These are phyloP conservation scores for Rhagoletis pomonella DNA, from an alignment of 1,140 invertebrate genomes.

Conservation along the genomic window DNA sequence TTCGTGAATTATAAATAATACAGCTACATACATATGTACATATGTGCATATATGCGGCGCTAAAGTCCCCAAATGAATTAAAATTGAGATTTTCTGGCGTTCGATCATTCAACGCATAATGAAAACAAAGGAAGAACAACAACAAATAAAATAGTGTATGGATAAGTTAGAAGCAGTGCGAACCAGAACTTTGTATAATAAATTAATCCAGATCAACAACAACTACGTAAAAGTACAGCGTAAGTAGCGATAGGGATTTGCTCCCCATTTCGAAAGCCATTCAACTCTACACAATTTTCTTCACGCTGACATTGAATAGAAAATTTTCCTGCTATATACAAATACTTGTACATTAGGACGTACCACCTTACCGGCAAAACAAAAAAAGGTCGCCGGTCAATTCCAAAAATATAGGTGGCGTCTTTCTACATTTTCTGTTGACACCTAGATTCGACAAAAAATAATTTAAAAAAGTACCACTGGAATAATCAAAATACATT, in stretches of 20 bases:
- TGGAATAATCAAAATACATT: too few species aligned
- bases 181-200: not conserved
- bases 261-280: not conserved
- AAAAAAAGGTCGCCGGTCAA: too few species aligned
- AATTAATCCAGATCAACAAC: constrained; percentile 15
- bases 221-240: not conserved
- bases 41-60: not conserved
- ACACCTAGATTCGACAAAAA: too few species aligned
- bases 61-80: not conserved
- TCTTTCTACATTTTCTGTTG: too few species aligned
- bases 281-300: constrained; percentile 21
- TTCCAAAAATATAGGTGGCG: too few species aligned
- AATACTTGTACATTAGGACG: too few species aligned
- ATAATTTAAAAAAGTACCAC: too few species aligned
- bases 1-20: constrained; percentile 11
- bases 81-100: not conserved
- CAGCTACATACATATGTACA: not conserved
- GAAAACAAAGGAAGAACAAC: not conserved
- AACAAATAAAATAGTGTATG: not conserved
- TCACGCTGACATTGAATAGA: not conserved
- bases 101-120: constrained; percentile 31
- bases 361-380: too few species aligned
- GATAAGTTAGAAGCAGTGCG: not conserved
- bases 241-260: not conserved
- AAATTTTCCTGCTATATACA: too few species aligned